Evolutionary conservation across 2,888 invertebrate genomes (phyloP).

Genomic region (Oegoconia quadripuncta): DNA sequence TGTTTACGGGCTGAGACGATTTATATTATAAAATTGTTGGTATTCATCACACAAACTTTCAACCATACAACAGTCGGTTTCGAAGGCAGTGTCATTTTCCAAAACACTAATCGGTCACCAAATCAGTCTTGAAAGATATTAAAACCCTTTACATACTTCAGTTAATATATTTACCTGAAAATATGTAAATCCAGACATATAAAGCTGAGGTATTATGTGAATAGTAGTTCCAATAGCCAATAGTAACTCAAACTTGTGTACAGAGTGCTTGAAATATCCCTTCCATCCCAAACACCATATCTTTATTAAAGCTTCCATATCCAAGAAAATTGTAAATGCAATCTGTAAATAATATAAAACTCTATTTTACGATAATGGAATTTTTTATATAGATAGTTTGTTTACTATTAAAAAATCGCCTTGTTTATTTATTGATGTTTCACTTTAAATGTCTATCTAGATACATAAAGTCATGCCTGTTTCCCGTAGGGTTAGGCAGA

Average conservation of each 20-base stretch:
- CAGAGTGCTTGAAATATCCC: conserved; percentile 96
- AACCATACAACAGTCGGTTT: too few species aligned
- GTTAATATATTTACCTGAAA: conserved; percentile 85
- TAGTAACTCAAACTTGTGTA: conserved; percentile 98
- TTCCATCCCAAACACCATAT: conserved; percentile 98
- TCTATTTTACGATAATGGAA: background rate
- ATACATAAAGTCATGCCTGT: too few species aligned
- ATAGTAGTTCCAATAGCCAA: conserved; percentile 95
- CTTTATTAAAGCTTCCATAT: conserved; percentile 97
- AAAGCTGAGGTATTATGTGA: conserved; percentile 95
- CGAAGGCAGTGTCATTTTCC: too few species aligned
- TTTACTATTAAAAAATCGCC: background rate
- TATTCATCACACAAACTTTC: too few species aligned
- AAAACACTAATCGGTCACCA: too few species aligned
- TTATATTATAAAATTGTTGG: too few species aligned
- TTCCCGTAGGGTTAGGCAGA: too few species aligned
- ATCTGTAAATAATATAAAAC: conserved; percentile 77
- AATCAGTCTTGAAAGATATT: too few species aligned
- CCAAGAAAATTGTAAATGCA: conserved; percentile 95
- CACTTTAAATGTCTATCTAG: too few species aligned
- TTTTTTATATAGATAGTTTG: background rate
- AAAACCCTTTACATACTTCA: background rate
- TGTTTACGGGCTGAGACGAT: too few species aligned
- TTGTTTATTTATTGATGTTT: too few species aligned
- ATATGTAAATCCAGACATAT: conserved; percentile 96